Evolutionary conservation across 1,140 invertebrate species (phyloP).

Genomic region (Lerema accius): DNA sequence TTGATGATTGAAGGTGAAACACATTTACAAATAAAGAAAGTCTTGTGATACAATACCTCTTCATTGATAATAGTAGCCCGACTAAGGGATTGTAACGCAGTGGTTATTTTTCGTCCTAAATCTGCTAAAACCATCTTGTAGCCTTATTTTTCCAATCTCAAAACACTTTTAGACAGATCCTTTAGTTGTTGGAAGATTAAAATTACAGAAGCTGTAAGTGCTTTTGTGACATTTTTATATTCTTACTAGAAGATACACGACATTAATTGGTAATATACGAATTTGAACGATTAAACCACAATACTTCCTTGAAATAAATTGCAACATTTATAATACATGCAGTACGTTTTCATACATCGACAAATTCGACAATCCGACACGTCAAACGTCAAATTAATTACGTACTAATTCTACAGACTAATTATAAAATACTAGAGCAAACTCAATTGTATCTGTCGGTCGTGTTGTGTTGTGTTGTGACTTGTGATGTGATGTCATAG

Average conservation of each 20-base stretch:
- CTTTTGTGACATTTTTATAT: conserved; percentile 39
- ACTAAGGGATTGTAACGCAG: conserved; percentile 97
- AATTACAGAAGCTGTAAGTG: conserved; percentile 18
- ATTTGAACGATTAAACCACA: conserved; percentile 20
- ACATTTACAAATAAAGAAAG: not conserved
- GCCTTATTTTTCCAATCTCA: conserved; percentile 9
- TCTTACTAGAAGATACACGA: not conserved
- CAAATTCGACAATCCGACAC: conserved; percentile 35
- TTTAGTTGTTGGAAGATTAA: not conserved
- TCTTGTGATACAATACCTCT: conserved; percentile 87
- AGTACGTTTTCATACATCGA: not conserved
- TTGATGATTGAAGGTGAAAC: not conserved
- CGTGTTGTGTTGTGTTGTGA: no score
- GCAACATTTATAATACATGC: conserved; percentile 14
- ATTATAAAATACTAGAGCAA: no score
- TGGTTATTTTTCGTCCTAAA: conserved; percentile 99
- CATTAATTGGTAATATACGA: not conserved
- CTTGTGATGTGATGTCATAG: no score
- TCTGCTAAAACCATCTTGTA: conserved; percentile 98
- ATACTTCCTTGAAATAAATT: conserved; percentile 18
- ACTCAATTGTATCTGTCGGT: no score
- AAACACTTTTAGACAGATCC: conserved; percentile 4
- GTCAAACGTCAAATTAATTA: conserved; percentile 37
- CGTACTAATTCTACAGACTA: not conserved
- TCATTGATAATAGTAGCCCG: conserved; percentile 99